Evolutionary conservation across 2,113 vertebrate species (phyloP), one percentile per base, ranked within the genome.

Genomic region (Ammodytes dubius): DNA sequence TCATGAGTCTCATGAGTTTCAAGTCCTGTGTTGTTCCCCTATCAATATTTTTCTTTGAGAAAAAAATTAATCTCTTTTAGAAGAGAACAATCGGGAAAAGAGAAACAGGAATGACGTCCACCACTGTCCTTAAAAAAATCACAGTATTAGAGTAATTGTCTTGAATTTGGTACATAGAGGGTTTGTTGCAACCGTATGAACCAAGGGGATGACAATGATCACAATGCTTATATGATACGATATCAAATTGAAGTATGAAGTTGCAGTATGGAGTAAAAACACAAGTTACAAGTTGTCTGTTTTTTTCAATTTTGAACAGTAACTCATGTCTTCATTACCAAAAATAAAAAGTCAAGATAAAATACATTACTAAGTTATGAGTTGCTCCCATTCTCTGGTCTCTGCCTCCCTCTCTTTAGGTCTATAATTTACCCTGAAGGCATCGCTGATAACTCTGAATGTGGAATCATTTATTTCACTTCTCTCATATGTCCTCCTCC

Each of bases 401-500:
- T 73, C 73, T 45, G 7, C 19, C 46, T 73, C 15, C 42, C 60
- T 79, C 46, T 82, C 61, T 13, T 9, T 39, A 57, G 69, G 52
- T 90, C 69, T 83, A 52, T 27, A 70, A 2, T 40, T 47, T 64
- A 88, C 82, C 84, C 86, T 85, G 86, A 88, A 87, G 82, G 80
- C 79, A 70, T 86, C 82, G 40, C 81, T 66, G 85, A 84, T 69
- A 66, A 76, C 78, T 85, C 58, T 72, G 50, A 70, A 76, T 71
- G 72, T 68, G 59, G 77, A 57, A n/a, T 76, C 61, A 53, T 88
- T 78, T 79, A 74, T 86, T 82, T 87, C 52, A 56, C 61, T 49
- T 54, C 50, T 54, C 40, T 42, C 52, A 37, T 27, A 27, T 27
- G 27, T 77, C 74, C 64, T 81, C 39, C 35, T 42, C 64, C 9